Percentiles rank a stretch among this genome's conserved stretches.
phyloP scores from a whole-genome alignment of 2,113 vertebrate genomes.

The Romanogobio albipinnatus region DNA sequence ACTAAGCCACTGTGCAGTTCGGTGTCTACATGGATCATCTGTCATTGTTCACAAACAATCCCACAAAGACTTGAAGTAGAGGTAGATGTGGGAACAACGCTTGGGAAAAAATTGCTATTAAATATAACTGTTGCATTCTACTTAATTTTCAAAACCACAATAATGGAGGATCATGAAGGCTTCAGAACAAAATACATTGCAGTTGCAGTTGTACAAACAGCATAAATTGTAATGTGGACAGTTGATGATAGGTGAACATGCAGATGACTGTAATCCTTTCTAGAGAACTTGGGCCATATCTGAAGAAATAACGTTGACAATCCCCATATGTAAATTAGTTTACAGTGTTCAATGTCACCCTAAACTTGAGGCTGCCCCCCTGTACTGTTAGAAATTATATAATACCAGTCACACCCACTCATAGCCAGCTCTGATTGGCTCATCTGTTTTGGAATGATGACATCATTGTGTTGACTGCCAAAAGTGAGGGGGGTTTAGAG shows the following conservation, averaged over 20 bases:
- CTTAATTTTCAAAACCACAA: background rate
- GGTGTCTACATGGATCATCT: conserved; percentile 6
- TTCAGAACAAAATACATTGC: background rate
- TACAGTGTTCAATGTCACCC: background rate
- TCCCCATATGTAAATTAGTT: background rate
- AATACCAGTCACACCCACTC: conserved; percentile 13
- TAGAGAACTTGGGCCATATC: background rate
- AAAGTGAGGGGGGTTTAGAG: background rate
- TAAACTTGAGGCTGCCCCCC: background rate
- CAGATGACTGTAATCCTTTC: conserved; percentile 22
- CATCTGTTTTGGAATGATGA: conserved; percentile 22
- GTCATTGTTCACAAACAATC: background rate
- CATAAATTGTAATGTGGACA: background rate
- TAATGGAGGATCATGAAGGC: background rate
- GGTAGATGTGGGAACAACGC: background rate
- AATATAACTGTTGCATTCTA: too few species aligned
- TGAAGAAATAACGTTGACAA: conserved; percentile 13
- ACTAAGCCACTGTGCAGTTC: background rate
- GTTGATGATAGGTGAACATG: background rate
- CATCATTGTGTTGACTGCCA: conserved; percentile 17
- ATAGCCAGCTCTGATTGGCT: conserved; percentile 31
- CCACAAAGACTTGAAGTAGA: background rate
- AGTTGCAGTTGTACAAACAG: background rate
- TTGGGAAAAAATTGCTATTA: too few species aligned
- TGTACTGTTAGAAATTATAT: background rate